Conservation (phyloP, 2,113 vertebrate species). For the Caloenas nicobarica region DNA sequence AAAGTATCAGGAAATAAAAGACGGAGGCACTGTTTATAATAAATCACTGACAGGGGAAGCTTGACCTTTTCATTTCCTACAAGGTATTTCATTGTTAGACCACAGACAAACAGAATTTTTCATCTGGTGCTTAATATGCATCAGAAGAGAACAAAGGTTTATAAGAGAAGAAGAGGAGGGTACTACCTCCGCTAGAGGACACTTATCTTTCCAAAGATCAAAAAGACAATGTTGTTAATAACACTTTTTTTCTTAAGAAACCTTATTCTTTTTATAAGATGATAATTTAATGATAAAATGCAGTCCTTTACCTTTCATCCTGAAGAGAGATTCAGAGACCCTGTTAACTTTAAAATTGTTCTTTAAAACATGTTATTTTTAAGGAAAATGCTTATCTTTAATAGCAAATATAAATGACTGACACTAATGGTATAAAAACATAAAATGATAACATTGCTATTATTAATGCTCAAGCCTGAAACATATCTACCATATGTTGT, state of each 20-base stretch:
- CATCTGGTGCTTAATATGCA: constrained; percentile 72
- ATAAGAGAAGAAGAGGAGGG: constrained; percentile 46
- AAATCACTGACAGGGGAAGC: constrained; percentile 72
- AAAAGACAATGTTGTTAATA: constrained; percentile 16
- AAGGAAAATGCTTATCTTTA: background rate
- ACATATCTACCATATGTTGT: background rate
- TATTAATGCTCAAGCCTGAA: background rate
- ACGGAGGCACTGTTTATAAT: constrained; percentile 70
- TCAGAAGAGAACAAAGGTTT: constrained; percentile 70
- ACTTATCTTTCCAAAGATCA: constrained; percentile 43
- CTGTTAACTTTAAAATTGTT: background rate
- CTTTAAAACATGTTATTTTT: background rate
- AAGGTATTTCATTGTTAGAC: constrained; percentile 74
- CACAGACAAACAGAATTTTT: constrained; percentile 75
- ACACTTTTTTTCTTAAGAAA: background rate
- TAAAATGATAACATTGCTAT: background rate
- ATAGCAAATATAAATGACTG: background rate
- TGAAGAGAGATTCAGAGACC: background rate
- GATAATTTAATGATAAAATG: background rate
- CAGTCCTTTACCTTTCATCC: background rate
- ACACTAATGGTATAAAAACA: background rate
- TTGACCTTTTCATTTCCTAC: constrained; percentile 73
- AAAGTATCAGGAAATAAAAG: constrained; percentile 71
- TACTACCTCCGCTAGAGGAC: constrained; percentile 21
- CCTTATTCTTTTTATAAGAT: background rate